Conservation (phyloP, 1,140 invertebrate species). For the Dysdera silvatica region DNA sequence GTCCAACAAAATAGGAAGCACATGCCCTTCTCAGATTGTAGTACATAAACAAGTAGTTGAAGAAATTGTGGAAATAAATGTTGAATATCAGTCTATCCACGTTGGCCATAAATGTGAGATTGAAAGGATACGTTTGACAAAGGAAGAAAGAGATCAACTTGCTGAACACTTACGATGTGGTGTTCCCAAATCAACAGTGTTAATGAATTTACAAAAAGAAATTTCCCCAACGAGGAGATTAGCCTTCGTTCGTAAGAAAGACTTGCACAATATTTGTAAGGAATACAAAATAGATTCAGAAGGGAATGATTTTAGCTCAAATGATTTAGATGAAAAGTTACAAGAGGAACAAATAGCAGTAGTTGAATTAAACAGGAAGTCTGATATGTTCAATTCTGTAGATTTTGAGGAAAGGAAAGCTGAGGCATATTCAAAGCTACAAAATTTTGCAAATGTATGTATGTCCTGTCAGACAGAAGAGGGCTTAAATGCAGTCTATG, state of each 20-base stretch:
- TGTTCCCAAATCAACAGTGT: not conserved
- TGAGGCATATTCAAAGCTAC: too few species aligned
- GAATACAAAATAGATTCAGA: not conserved
- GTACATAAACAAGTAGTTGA: not conserved
- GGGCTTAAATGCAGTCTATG: too few species aligned
- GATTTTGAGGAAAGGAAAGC: too few species aligned
- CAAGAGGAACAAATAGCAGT: too few species aligned
- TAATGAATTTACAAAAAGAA: not conserved
- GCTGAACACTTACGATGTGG: not conserved
- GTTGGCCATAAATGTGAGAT: not conserved
- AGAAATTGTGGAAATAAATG: not conserved
- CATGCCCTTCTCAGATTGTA: not conserved
- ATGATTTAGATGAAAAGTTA: too few species aligned
- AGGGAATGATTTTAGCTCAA: too few species aligned
- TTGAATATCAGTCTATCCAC: slow-evolving; percentile 1
- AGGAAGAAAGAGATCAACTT: not conserved
- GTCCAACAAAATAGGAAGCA: not conserved
- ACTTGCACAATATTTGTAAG: not conserved
- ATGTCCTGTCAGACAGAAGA: too few species aligned
- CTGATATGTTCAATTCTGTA: too few species aligned
- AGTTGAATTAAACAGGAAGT: too few species aligned
- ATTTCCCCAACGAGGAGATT: not conserved
- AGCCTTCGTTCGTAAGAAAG: not conserved
- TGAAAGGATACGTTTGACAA: not conserved
- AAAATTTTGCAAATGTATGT: too few species aligned